Evolutionary conservation across 2,113 vertebrate species (phyloP).

Genomic region (Thalassarche chlororhynchos): DNA sequence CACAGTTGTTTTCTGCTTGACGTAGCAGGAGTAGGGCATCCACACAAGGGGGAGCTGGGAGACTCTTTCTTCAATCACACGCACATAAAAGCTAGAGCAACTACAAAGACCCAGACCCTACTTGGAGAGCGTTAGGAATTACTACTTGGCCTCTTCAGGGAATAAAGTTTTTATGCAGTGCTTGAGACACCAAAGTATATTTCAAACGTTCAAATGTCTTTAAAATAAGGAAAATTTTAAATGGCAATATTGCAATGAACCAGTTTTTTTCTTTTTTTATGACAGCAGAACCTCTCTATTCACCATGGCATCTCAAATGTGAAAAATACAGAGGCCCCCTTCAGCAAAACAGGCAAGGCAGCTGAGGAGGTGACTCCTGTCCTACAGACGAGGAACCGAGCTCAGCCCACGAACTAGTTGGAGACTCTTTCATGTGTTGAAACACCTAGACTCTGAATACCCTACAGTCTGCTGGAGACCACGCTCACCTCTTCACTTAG

Average conservation of each 20-base stretch:
- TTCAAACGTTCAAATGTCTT: not conserved
- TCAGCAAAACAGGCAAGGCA: not conserved
- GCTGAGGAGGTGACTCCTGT: not conserved
- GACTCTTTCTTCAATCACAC: slow-evolving; percentile 33
- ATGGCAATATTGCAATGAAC: not conserved
- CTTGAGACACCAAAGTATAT: not conserved
- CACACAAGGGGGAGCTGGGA: slow-evolving; percentile 53
- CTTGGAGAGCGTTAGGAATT: not conserved
- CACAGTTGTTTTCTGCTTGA: slow-evolving; percentile 58
- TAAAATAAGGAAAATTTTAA: not conserved
- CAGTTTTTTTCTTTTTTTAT: not conserved
- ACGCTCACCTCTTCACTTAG: not conserved
- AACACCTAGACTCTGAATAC: not conserved
- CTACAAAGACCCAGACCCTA: not conserved
- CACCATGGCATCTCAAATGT: not conserved
- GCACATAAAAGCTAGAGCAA: not conserved
- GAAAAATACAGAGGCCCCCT: not conserved
- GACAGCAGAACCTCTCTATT: not conserved
- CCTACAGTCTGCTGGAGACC: not conserved
- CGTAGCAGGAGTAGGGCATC: slow-evolving; percentile 15
- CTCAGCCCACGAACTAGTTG: fast-evolving
- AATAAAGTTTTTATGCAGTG: not conserved
- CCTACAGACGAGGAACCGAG: not conserved
- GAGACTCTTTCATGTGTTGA: not conserved
- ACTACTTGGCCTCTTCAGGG: not conserved